Percentiles rank a stretch among this genome's conserved stretches.
These are phyloP conservation scores for Prionace glauca DNA, from an alignment of 2,797 vertebrate species.

Conservation along the genomic window DNA sequence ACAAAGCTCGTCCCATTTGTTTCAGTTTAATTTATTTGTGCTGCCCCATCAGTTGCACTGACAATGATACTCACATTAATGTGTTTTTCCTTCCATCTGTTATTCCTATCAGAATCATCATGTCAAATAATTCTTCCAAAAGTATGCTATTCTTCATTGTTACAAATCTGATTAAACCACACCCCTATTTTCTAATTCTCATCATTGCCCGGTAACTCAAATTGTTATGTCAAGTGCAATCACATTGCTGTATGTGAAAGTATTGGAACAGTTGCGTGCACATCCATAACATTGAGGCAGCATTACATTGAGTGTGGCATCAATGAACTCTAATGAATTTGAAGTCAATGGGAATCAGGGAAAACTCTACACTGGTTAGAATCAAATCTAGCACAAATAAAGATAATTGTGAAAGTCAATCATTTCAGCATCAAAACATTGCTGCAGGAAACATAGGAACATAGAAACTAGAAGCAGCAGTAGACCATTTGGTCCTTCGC, in stretches of 20 bases:
- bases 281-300: too few species aligned
- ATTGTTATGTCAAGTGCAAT: background rate
- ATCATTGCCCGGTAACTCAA: background rate
- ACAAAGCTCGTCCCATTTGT: background rate
- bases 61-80: constrained; percentile 6
- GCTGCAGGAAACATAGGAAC: too few species aligned
- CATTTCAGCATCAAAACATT: too few species aligned
- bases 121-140: background rate
- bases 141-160: constrained; percentile 6
- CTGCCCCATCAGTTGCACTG: constrained; percentile 6
- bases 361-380: too few species aligned
- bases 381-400: too few species aligned
- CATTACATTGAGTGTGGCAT: too few species aligned
- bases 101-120: background rate
- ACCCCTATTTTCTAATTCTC: constrained; percentile 25
- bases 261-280: background rate
- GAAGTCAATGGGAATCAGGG: too few species aligned
- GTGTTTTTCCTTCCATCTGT: constrained; percentile 12
- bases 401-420: too few species aligned
- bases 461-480: too few species aligned
- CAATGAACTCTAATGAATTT: too few species aligned
- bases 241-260: background rate
- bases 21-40: background rate
- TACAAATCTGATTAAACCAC: constrained; percentile 1
- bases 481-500: too few species aligned